Percentiles rank a stretch among this genome's conserved stretches.
Evolutionary conservation across 1,140 invertebrate species (phyloP).

Genomic region (Xylocopa sonorina): DNA sequence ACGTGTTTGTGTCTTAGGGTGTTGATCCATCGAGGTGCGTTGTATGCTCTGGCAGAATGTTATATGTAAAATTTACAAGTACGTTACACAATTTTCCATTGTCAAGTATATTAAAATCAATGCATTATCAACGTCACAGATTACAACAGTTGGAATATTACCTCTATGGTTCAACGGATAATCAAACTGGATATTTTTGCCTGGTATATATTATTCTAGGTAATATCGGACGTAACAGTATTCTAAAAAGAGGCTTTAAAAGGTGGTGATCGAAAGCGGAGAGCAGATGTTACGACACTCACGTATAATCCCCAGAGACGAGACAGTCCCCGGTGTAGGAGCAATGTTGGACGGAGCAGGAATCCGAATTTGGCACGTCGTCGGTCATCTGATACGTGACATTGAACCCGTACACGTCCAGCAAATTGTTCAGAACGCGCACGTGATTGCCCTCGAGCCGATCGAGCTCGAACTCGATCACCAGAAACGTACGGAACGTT

Average conservation of each 20-base stretch:
- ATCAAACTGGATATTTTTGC: no score
- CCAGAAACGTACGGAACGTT: slow-evolving; percentile 88
- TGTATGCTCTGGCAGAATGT: not conserved
- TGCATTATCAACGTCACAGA: no score
- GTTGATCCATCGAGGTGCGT: not conserved
- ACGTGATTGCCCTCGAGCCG: slow-evolving; percentile 91
- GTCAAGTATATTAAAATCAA: no score
- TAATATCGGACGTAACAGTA: no score
- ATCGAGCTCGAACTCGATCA: slow-evolving; percentile 89
- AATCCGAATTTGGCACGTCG: slow-evolving; percentile 81
- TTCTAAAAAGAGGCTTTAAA: no score
- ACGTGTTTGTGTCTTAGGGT: not conserved
- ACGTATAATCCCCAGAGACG: slow-evolving; percentile 86
- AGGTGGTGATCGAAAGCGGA: not conserved
- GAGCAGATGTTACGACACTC: slow-evolving; percentile 72
- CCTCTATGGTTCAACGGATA: no score
- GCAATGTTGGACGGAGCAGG: slow-evolving; percentile 90
- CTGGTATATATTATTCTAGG: no score
- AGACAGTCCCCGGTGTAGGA: slow-evolving; percentile 93
- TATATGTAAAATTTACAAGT: not conserved
- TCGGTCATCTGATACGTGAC: slow-evolving; percentile 92
- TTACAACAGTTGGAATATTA: no score
- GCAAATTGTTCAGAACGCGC: slow-evolving; percentile 89
- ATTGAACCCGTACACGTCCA: slow-evolving; percentile 95
- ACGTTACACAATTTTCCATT: not conserved